Evolutionary conservation across 2,888 invertebrate species (phyloP).

Genomic region (Diarsia brunnea): DNA sequence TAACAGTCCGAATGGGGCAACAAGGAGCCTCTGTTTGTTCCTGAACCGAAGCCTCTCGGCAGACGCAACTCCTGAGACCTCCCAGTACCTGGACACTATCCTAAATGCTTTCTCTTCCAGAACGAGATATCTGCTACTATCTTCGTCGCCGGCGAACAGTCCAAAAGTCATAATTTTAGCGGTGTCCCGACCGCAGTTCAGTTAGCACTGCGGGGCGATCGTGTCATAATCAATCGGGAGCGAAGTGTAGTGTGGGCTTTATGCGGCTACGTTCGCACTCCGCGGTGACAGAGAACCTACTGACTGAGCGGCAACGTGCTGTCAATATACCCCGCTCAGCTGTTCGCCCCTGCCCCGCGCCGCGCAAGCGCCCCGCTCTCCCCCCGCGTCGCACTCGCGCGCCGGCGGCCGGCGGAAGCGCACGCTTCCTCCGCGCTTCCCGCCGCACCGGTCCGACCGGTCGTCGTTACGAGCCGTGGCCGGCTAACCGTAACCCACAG

Average conservation of each 20-base stretch:
- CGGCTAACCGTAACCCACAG: conserved; percentile 71
- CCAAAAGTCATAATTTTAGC: conserved; percentile 91
- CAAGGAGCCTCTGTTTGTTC: conserved; percentile 81
- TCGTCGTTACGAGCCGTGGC: conserved; percentile 64
- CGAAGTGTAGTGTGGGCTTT: conserved; percentile 70
- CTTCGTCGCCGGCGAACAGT: conserved; percentile 86
- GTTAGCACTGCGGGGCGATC: conserved; percentile 87
- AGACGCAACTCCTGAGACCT: conserved; percentile 82
- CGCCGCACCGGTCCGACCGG: conserved; percentile 57
- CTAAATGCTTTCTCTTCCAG: conserved; percentile 87
- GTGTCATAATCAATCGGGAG: conserved; percentile 84
- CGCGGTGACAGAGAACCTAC: conserved; percentile 89
- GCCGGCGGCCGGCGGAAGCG: conserved; percentile 55
- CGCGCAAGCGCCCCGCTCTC: conserved; percentile 80
- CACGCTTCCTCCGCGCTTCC: conserved; percentile 61
- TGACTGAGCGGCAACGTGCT: conserved; percentile 90
- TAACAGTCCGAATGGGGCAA: conserved; percentile 83
- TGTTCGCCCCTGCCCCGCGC: conserved; percentile 87
- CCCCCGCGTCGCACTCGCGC: conserved; percentile 77
- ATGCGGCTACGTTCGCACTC: conserved; percentile 87
- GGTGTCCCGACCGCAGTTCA: conserved; percentile 86
- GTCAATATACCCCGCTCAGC: conserved; percentile 92
- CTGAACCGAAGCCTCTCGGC: conserved; percentile 87
- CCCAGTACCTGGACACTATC: conserved; percentile 90
- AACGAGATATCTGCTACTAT: conserved; percentile 86